These are phyloP conservation scores for Danio albolineatus DNA, from an alignment of 2,797 vertebrate genomes.

Conservation along the genomic window DNA sequence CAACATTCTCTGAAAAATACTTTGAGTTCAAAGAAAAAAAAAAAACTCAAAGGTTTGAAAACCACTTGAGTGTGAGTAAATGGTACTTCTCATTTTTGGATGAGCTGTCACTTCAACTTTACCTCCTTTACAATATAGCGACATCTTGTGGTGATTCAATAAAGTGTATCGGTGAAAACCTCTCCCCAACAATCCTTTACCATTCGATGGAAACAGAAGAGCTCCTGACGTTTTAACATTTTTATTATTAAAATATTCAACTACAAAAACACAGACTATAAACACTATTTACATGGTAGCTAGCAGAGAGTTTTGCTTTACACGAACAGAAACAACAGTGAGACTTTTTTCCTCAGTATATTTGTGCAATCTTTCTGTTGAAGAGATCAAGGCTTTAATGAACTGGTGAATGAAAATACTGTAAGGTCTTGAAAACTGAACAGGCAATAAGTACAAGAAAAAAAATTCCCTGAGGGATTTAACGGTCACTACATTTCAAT, in stretches of 20 bases:
- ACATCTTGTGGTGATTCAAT: slow-evolving; percentile 40
- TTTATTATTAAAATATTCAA: slow-evolving; percentile 89
- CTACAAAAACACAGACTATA: slow-evolving; percentile 83
- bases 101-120: no score
- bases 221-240: slow-evolving; percentile 69
- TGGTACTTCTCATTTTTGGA: no score
- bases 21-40: not conserved
- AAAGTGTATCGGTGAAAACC: not conserved
- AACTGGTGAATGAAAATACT: slow-evolving; percentile 35
- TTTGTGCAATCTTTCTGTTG: slow-evolving; percentile 31
- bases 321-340: slow-evolving; percentile 62
- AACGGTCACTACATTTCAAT: slow-evolving; percentile 71
- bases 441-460: slow-evolving; percentile 49
- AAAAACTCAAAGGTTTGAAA: no score
- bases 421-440: slow-evolving; percentile 50
- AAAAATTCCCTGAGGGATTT: slow-evolving; percentile 78
- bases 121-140: not conserved
- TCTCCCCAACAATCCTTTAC: no score
- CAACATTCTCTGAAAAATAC: not conserved
- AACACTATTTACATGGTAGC: slow-evolving; percentile 84
- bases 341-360: slow-evolving; percentile 47
- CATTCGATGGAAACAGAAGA: slow-evolving; percentile 8
- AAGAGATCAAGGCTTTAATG: slow-evolving; percentile 16
- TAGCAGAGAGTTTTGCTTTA: slow-evolving; percentile 70
- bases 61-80: no score